These are phyloP conservation scores for Ligdia adustata DNA, from an alignment of 2,888 invertebrate species.

Conservation along the genomic window DNA sequence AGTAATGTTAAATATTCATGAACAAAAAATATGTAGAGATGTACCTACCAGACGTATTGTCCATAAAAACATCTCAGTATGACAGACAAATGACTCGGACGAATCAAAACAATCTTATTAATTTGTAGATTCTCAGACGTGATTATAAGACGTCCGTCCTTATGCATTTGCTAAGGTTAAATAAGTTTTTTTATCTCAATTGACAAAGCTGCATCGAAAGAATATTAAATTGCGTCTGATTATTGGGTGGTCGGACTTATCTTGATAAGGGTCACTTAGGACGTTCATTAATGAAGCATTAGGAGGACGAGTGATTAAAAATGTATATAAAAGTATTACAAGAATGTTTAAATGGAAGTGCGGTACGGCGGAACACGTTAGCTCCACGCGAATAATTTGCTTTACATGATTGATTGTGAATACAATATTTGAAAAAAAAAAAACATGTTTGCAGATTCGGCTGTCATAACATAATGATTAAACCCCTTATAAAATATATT, in stretches of 20 bases:
- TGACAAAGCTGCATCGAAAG: slow-evolving; percentile 18
- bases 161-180: slow-evolving; percentile 16
- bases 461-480: no score
- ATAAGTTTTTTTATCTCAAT: slow-evolving; percentile 28
- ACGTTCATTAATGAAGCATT: slow-evolving; percentile 10
- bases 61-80: no score
- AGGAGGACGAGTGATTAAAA: background rate
- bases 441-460: no score
- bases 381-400: background rate
- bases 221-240: slow-evolving; percentile 20
- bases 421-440: no score
- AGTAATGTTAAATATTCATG: no score
- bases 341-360: background rate
- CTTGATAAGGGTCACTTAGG: slow-evolving; percentile 17
- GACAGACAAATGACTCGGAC: slow-evolving; percentile 17
- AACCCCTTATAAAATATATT: no score
- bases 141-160: slow-evolving; percentile 26
- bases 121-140: slow-evolving; percentile 31
- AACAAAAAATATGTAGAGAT: no score
- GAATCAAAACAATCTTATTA: background rate
- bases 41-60: no score
- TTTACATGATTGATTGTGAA: slow-evolving; percentile 6
- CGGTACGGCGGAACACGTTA: background rate
- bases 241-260: slow-evolving; percentile 22
- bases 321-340: background rate